phyloP scores from a whole-genome alignment of 2,797 vertebrate genomes.

The Typhlichthys subterraneus region DNA sequence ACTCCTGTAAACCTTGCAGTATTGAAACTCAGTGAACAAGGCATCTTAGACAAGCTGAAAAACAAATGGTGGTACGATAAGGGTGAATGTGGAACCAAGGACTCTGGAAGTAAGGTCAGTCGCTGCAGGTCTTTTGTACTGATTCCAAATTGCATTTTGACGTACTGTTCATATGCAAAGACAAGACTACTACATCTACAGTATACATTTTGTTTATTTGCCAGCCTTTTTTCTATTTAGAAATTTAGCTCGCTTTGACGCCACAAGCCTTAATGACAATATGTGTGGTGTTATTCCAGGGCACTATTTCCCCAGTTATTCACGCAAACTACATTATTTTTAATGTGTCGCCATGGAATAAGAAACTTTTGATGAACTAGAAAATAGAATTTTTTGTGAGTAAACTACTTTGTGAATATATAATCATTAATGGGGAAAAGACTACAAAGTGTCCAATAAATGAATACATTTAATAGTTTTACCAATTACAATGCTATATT shows the following conservation, averaged over 20 bases:
- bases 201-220: slow-evolving; percentile 70
- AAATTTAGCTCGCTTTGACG: slow-evolving; percentile 47
- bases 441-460: slow-evolving; percentile 63
- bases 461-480: slow-evolving; percentile 44
- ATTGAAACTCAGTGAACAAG: slow-evolving; percentile 97
- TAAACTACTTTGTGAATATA: slow-evolving; percentile 50
- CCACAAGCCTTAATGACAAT: slow-evolving; percentile 66
- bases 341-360: slow-evolving; percentile 40
- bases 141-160: slow-evolving; percentile 99
- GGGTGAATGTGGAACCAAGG: slow-evolving; percentile 94
- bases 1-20: slow-evolving; percentile 98
- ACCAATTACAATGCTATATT: slow-evolving; percentile 73
- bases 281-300: slow-evolving; percentile 56
- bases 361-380: slow-evolving; percentile 51
- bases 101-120: slow-evolving; percentile 98
- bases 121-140: slow-evolving; percentile 96
- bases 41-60: slow-evolving; percentile 91
- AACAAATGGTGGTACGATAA: slow-evolving; percentile 95
- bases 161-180: slow-evolving; percentile 94
- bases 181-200: slow-evolving; percentile 76
- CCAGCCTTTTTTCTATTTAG: slow-evolving; percentile 51
- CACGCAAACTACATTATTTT: slow-evolving; percentile 17
- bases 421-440: slow-evolving; percentile 68
- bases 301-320: slow-evolving; percentile 65
- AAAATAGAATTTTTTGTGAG: slow-evolving; percentile 39